Evolutionary conservation across 2,113 vertebrate species (phyloP).

Genomic region (Rhombomys opimus): DNA sequence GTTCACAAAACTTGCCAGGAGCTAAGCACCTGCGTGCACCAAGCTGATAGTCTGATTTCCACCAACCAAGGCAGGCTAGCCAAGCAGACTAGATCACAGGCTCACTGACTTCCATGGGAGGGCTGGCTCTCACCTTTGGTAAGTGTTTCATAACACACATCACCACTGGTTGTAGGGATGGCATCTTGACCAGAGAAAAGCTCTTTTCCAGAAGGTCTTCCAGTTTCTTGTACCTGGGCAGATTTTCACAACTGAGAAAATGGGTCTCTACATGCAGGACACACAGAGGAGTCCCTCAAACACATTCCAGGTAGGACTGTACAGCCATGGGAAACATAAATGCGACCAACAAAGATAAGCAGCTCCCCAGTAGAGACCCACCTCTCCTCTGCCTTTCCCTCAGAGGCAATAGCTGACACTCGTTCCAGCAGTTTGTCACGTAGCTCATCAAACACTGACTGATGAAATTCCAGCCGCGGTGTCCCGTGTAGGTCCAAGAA

Average conservation of each 20-base stretch:
- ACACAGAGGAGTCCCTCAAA: background rate
- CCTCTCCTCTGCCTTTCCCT: conserved; percentile 96
- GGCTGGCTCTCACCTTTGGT: conserved; percentile 89
- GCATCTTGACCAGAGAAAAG: conserved; percentile 97
- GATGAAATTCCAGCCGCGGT: conserved; percentile 97
- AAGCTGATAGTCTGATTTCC: no score
- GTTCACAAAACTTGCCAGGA: background rate
- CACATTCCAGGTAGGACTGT: background rate
- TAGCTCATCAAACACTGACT: conserved; percentile 98
- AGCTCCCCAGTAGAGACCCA: conserved; percentile 62
- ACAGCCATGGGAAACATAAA: background rate
- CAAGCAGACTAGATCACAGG: background rate
- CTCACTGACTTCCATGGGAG: background rate
- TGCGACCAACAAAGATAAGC: background rate
- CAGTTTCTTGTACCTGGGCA: conserved; percentile 93
- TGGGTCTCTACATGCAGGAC: background rate
- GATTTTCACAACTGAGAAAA: rapidly evolving
- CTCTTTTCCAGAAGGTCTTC: conserved; percentile 98
- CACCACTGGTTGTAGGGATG: conserved; percentile 97
- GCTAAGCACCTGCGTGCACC: background rate
- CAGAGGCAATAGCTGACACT: conserved; percentile 93
- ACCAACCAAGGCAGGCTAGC: background rate
- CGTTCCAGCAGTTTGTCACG: conserved; percentile 97
- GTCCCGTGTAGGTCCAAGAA: conserved; percentile 98
- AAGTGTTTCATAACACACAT: conserved; percentile 99